phyloP scores from a whole-genome alignment of 2,113 vertebrate species.

The Microcebus lehilahytsara region DNA sequence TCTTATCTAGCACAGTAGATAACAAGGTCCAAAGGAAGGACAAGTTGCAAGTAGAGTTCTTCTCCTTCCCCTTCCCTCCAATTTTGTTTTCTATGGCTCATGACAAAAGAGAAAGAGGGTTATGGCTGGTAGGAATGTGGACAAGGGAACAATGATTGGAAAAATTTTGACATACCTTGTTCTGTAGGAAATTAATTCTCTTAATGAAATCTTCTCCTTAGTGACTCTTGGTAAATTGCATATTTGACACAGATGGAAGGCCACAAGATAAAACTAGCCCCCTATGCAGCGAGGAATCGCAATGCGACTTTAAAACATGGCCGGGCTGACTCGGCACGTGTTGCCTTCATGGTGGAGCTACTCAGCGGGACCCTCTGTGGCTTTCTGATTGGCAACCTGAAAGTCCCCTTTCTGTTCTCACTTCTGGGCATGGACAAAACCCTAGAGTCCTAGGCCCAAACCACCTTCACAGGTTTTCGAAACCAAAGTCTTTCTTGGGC shows the following conservation, averaged over 20 bases:
- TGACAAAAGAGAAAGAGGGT: neutral
- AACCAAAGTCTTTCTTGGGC: constrained; percentile 70
- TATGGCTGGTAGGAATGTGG: neutral
- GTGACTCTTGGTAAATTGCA: neutral
- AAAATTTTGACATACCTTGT: neutral
- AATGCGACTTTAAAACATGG: neutral
- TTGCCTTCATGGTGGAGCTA: neutral
- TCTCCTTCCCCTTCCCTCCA: neutral
- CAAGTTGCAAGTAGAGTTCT: neutral
- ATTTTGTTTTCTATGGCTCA: neutral
- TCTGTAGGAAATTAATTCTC: neutral
- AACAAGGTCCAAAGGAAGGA: neutral
- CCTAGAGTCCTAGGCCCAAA: neutral
- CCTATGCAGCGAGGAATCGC: fast-evolving
- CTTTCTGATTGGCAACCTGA: neutral
- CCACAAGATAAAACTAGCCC: neutral
- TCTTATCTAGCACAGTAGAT: neutral
- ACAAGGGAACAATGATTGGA: neutral
- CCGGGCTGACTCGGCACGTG: neutral
- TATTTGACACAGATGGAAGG: neutral
- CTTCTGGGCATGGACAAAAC: neutral
- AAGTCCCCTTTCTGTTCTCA: neutral
- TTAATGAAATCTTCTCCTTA: neutral
- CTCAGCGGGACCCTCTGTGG: constrained; percentile 3
- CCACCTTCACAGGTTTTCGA: constrained; percentile 35